A percentile compares a stretch with the other conserved stretches of the same genome.
phyloP scores from a whole-genome alignment of 92 coral and sea anemone genomes.

The Bergia puertoricense region DNA sequence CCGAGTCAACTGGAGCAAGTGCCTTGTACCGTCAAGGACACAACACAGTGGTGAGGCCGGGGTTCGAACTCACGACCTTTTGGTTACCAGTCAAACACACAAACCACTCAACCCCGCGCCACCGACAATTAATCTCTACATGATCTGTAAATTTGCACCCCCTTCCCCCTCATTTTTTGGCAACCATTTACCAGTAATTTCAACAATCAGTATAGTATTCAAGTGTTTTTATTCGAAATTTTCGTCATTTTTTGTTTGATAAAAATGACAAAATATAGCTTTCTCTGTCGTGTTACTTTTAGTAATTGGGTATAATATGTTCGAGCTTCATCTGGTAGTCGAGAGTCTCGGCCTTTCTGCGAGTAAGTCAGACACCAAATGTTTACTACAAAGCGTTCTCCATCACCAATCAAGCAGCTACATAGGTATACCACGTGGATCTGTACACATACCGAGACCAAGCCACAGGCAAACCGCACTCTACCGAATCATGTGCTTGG shows the following conservation, averaged over 20 bases:
- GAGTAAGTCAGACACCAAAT: not conserved
- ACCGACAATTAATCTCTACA: too few species aligned
- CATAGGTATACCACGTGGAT: not conserved
- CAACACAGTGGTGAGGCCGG: too few species aligned
- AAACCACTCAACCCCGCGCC: too few species aligned
- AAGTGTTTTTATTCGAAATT: constrained; percentile 37
- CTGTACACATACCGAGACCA: not conserved
- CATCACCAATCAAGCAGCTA: constrained; percentile 8
- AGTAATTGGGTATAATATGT: constrained; percentile 24
- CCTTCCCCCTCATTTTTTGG: not conserved
- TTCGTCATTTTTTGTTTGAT: constrained; percentile 17
- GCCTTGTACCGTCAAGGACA: too few species aligned
- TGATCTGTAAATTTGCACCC: too few species aligned
- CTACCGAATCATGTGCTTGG: not conserved
- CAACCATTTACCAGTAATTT: not conserved
- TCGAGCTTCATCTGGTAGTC: not conserved
- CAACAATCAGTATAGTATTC: not conserved
- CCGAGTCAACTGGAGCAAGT: too few species aligned
- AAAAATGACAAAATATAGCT: constrained; percentile 33
- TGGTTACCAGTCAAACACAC: too few species aligned
- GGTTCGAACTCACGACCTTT: too few species aligned
- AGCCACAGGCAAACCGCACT: not conserved
- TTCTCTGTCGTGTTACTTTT: constrained; percentile 34
- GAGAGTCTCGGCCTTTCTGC: constrained; percentile 1
- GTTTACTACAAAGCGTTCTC: not conserved